A percentile compares a stretch with the other conserved stretches of the same genome.
phyloP scores from a whole-genome alignment of 2,113 vertebrate genomes.

The Leuciscus idus region DNA sequence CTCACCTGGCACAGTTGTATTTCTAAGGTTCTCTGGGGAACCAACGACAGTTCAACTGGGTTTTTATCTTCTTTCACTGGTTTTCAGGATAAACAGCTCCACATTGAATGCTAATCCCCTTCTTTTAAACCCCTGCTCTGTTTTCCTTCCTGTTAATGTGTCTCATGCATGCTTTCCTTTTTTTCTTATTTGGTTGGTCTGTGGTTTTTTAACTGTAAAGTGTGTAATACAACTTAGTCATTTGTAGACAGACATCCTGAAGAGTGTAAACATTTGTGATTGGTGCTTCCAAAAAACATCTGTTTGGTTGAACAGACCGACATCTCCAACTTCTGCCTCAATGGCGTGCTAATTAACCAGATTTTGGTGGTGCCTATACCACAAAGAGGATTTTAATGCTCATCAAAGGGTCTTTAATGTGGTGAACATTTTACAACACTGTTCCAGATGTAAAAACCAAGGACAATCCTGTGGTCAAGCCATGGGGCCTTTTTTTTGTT shows the following conservation, averaged over 20 bases:
- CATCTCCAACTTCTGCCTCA: no score
- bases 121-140: constrained; percentile 11
- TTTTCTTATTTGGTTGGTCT: not conserved
- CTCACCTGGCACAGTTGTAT: constrained; percentile 72
- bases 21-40: constrained; percentile 55
- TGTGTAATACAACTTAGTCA: not conserved
- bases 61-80: constrained; percentile 74
- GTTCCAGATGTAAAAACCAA: no score
- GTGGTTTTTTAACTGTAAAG: not conserved
- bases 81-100: constrained; percentile 77
- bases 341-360: no score
- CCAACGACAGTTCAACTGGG: constrained; percentile 61
- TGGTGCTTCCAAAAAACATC: not conserved
- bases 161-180: not conserved
- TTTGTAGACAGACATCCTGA: not conserved
- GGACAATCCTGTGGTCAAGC: no score
- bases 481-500: no score
- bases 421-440: no score
- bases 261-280: not conserved
- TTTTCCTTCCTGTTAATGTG: not conserved
- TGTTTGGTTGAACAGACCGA: not conserved
- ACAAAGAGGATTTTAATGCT: no score
- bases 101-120: constrained; percentile 73
- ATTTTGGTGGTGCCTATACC: no score
- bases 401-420: no score